Percentiles rank a stretch among this genome's conserved stretches.
phyloP scores from a whole-genome alignment of 1,140 invertebrate genomes.

The Phortica variegata region DNA sequence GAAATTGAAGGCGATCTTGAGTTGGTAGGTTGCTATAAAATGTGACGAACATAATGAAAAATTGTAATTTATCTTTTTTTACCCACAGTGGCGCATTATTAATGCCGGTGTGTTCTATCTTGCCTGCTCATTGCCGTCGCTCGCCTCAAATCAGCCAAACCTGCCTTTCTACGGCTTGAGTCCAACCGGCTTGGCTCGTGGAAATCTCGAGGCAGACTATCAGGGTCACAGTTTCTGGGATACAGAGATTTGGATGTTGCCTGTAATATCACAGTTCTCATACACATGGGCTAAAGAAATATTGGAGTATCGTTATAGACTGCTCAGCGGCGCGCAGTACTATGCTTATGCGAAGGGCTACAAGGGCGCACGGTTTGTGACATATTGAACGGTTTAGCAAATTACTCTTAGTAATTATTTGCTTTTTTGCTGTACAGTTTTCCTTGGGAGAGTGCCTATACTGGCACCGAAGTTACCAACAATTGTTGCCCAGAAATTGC shows the following conservation, averaged over 20 bases:
- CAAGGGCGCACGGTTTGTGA: constrained; percentile 14
- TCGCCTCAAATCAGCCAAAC: constrained; percentile 46
- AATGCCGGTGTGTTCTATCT: constrained; percentile 60
- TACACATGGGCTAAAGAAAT: constrained; percentile 13
- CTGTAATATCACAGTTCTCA: constrained; percentile 15
- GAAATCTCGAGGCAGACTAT: constrained; percentile 25
- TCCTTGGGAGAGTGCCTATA: constrained; percentile 61
- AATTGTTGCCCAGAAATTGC: constrained; percentile 59
- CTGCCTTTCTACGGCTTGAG: constrained; percentile 59
- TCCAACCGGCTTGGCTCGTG: constrained; percentile 59
- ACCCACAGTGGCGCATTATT: constrained; percentile 35
- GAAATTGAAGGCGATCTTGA: constrained; percentile 59
- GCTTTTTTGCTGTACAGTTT: constrained; percentile 9
- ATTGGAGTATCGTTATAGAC: constrained; percentile 17
- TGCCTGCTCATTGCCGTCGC: constrained; percentile 58
- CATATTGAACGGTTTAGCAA: too few species aligned
- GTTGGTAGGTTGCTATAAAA: constrained; percentile 24
- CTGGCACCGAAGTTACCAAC: constrained; percentile 59
- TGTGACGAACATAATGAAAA: background rate
- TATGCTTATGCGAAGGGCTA: constrained; percentile 20
- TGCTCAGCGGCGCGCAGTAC: constrained; percentile 12
- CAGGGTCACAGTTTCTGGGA: constrained; percentile 30
- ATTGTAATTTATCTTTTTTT: too few species aligned
- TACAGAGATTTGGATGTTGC: constrained; percentile 30
- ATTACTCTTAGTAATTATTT: background rate